phyloP scores from a whole-genome alignment of 2,113 vertebrate species.

The Salvelinus fontinalis region DNA sequence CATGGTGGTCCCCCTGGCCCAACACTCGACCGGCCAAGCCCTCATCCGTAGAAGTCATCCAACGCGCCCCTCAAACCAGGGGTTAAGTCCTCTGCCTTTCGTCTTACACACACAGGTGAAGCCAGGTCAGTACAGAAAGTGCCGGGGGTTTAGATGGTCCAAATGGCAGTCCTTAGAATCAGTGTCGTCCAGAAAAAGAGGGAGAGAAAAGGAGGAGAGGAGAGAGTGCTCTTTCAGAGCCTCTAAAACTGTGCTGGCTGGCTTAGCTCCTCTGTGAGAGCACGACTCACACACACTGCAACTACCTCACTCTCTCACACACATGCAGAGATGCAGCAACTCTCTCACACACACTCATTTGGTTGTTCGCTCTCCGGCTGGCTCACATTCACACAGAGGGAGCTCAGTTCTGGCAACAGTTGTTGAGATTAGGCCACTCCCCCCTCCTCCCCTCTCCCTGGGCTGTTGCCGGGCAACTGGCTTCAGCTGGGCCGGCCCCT shows the following conservation, averaged over 20 bases:
- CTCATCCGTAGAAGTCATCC: conserved; percentile 61
- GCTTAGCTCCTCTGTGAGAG: background rate
- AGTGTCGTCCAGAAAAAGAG: background rate
- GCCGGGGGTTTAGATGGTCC: background rate
- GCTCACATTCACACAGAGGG: conserved; percentile 54
- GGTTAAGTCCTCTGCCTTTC: conserved; percentile 21
- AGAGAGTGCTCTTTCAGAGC: background rate
- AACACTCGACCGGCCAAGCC: conserved; percentile 44
- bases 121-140: background rate
- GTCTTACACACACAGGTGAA: conserved; percentile 10
- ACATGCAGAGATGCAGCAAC: conserved; percentile 20
- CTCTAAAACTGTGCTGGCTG: background rate
- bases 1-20: conserved; percentile 54
- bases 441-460: conserved; percentile 40
- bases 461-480: conserved; percentile 72
- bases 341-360: conserved; percentile 40
- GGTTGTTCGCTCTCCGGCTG: conserved; percentile 45
- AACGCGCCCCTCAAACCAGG: conserved; percentile 35
- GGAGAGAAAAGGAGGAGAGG: background rate
- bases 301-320: conserved; percentile 1
- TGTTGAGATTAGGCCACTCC: conserved; percentile 68
- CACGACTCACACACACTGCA: conserved; percentile 1
- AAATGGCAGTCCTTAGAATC: background rate
- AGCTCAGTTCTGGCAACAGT: conserved; percentile 71
- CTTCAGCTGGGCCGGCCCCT: conserved; percentile 53